These are phyloP conservation scores for Ornithorhynchus anatinus DNA, from an alignment of 2,113 vertebrate genomes.

Conservation along the genomic window DNA sequence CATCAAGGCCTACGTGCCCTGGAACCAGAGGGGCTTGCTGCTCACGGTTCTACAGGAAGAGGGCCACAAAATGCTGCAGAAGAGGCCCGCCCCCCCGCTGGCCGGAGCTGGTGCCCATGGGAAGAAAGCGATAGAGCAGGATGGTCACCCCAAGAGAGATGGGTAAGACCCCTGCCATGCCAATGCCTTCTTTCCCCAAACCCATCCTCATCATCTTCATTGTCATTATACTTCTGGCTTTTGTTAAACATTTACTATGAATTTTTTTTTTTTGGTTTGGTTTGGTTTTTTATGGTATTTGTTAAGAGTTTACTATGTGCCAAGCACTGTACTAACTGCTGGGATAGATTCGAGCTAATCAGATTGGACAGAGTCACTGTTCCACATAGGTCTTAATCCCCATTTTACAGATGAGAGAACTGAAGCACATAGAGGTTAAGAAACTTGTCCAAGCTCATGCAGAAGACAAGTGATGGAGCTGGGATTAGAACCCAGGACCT, in stretches of 20 bases:
- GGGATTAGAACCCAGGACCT: neutral
- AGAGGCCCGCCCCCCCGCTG: neutral
- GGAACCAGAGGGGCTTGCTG: constrained; percentile 91
- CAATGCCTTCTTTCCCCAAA: too few species aligned
- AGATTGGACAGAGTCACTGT: too few species aligned
- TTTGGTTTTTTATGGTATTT: too few species aligned
- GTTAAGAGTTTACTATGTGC: too few species aligned
- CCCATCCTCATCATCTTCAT: too few species aligned
- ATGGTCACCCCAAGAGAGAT: constrained; percentile 47
- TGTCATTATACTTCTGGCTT: too few species aligned
- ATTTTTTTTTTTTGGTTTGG: too few species aligned
- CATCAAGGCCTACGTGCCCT: constrained; percentile 87
- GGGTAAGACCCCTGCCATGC: constrained; percentile 47
- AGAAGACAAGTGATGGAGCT: fast-evolving
- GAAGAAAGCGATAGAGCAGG: neutral
- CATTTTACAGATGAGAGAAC: neutral
- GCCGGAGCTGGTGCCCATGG: neutral
- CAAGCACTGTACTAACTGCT: too few species aligned
- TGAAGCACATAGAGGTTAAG: neutral
- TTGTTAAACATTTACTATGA: too few species aligned
- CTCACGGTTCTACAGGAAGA: constrained; percentile 88
- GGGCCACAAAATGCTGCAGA: constrained; percentile 85
- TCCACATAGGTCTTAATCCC: neutral
- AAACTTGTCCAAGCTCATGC: neutral
- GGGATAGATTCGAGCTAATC: too few species aligned